A percentile compares a stretch with the other conserved stretches of the same genome.
Conservation (phyloP, 30 jellyfish, hydroid and myxozoan species). For the Aurelia aurita complex sp. Pacific region DNA sequence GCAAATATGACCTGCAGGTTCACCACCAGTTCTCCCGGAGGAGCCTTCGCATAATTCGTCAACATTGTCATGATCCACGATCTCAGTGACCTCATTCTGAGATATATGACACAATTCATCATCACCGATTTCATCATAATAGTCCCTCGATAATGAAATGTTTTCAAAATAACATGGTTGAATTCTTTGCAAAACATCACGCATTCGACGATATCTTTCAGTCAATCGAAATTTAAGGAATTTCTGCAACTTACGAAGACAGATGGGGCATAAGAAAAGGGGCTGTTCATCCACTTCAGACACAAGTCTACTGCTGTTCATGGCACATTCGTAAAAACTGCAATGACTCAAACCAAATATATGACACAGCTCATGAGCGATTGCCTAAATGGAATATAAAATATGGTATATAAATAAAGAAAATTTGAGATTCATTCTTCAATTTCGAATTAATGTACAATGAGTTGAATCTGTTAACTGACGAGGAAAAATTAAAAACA, state of each 20-base stretch:
- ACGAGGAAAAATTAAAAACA: too few species aligned
- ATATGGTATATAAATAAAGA: too few species aligned
- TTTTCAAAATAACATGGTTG: constrained; percentile 51
- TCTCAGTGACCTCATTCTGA: not conserved
- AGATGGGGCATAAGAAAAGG: constrained; percentile 87
- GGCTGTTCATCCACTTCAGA: constrained; percentile 87
- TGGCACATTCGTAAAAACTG: constrained; percentile 80
- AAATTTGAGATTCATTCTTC: too few species aligned
- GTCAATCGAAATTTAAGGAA: constrained; percentile 60
- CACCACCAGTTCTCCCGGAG: constrained; percentile 2
- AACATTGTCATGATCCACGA: not conserved
- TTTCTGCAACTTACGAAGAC: constrained; percentile 90
- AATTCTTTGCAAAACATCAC: constrained; percentile 25
- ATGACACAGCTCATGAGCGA: constrained; percentile 90
- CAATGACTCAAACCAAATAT: constrained; percentile 89
- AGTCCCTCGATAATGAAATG: constrained; percentile 8
- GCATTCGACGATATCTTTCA: constrained; percentile 66
- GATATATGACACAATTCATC: not conserved
- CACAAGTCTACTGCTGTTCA: constrained; percentile 70
- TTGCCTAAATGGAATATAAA: constrained; percentile 47
- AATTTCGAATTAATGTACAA: too few species aligned
- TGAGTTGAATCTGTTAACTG: too few species aligned
- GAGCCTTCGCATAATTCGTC: not conserved
- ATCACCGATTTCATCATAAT: not conserved
- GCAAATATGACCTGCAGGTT: constrained; percentile 54